phyloP scores from a whole-genome alignment of 2,888 invertebrate species.

The Euspilapteryx auroguttella region DNA sequence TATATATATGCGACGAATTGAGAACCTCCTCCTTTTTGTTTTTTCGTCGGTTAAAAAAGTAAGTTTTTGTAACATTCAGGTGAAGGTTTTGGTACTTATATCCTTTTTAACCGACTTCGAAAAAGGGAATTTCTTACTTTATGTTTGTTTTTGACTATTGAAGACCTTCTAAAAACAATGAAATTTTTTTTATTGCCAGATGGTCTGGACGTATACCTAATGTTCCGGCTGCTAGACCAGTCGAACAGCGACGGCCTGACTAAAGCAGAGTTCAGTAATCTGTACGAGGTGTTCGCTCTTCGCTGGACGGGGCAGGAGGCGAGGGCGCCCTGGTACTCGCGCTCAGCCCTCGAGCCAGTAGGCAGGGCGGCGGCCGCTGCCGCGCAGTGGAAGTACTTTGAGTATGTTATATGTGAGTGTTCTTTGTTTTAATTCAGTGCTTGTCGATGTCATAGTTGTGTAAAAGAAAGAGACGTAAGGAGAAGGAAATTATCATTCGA shows the following conservation, averaged over 20 bases:
- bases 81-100: no score
- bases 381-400: conserved; percentile 74
- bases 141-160: no score
- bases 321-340: conserved; percentile 71
- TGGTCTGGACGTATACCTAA: conserved; percentile 72
- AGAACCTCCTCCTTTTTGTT: no score
- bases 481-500: no score
- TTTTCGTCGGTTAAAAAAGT: no score
- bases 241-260: conserved; percentile 68
- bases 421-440: conserved; percentile 4
- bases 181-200: conserved; percentile 31
- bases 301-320: conserved; percentile 74
- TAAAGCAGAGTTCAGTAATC: conserved; percentile 68
- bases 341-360: conserved; percentile 59
- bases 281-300: conserved; percentile 68
- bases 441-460: no score
- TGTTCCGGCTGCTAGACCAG: conserved; percentile 78
- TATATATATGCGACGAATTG: no score
- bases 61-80: no score
- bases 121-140: no score
- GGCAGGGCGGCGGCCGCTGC: conserved; percentile 63
- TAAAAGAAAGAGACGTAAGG: no score
- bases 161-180: no score
- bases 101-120: no score
- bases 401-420: conserved; percentile 70